Evolutionary conservation across 2,888 invertebrate genomes (phyloP).

Genomic region (Entomobrya proxima): DNA sequence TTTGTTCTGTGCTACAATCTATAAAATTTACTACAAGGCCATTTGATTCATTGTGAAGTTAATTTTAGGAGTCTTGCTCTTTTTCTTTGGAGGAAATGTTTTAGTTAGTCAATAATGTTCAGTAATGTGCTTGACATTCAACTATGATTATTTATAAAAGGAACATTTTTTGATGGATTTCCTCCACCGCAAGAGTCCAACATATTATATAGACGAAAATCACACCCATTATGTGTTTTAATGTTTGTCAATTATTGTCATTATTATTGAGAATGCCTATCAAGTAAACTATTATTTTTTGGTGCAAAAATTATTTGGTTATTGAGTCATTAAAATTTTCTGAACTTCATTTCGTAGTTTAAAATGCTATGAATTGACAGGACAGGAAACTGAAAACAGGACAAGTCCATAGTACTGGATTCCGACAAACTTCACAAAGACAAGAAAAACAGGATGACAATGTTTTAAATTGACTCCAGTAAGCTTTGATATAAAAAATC

Average conservation of each 20-base stretch:
- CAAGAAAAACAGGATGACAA: conserved; percentile 22
- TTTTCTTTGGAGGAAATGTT: neutral
- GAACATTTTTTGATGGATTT: neutral
- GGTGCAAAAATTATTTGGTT: neutral
- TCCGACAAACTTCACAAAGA: conserved; percentile 32
- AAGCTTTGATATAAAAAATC: neutral
- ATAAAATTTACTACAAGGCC: conserved; percentile 55
- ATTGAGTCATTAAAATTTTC: neutral
- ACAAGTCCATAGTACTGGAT: neutral
- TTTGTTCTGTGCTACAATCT: neutral
- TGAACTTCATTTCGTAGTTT: conserved; percentile 3
- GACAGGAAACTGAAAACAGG: neutral
- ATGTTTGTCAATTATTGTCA: conserved; percentile 33
- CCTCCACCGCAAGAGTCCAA: conserved; percentile 51
- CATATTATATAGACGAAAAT: neutral
- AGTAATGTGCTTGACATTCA: conserved; percentile 29
- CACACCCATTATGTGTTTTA: conserved; percentile 56
- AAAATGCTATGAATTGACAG: neutral
- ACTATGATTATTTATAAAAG: neutral
- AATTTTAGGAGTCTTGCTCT: conserved; percentile 49
- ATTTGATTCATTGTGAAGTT: conserved; percentile 65
- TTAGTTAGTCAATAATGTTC: conserved; percentile 34
- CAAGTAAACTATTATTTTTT: neutral
- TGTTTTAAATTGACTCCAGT: neutral
- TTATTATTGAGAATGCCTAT: neutral